Evolutionary conservation across 2,797 vertebrate genomes (phyloP), one percentile per base, ranked within the genome.

Genomic region (Numenius phaeopus): DNA sequence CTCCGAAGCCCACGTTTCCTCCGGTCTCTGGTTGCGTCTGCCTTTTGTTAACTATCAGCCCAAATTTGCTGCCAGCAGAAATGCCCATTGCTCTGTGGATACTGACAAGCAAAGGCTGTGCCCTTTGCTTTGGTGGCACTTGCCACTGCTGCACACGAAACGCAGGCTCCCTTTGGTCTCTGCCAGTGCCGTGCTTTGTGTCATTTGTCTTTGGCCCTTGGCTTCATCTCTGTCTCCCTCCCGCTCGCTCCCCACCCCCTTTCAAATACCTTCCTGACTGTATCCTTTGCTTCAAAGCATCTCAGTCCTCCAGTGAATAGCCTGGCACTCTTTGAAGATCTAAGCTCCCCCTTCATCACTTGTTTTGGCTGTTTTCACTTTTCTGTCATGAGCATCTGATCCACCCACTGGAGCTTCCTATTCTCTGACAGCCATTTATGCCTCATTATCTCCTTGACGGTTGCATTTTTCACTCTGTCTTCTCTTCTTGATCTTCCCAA

Each of bases 371-470:
- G 40, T 24, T 78, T 94, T 89, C 27, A 67, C 69, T 87, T 55
- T 72, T 92, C 91, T 90, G 61, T 87, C 70, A 57, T 30, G 29
- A 97, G 85, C 64, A 87, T 52, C 73, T 86, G 57, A 86, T 97
- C 93, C 80, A 91, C 79, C 81, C 83, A 75, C 57, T 59, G 12
- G 75, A 93, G 34, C 89, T 73, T 65, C 18, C 57, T 81, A 55
- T 87, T 94, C 79, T 85, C 66, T 89, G 87, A 94, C 87, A 89
- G 72, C 84, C 77, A 44, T 97, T 87, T 97, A 91, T 97, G 94
- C 92, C 71, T 97, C 92, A 94, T 97, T 97, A 95, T 97, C 94
- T 97, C 75, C 75, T 87, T 79, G 89, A 95, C 17, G 20, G 61
- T 16, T 93, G 83, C 89, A 84, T 93, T 97, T 97, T 97, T 96